These are phyloP conservation scores for Bombus haemorrhoidalis DNA, from an alignment of 1,140 invertebrate genomes.

Conservation along the genomic window DNA sequence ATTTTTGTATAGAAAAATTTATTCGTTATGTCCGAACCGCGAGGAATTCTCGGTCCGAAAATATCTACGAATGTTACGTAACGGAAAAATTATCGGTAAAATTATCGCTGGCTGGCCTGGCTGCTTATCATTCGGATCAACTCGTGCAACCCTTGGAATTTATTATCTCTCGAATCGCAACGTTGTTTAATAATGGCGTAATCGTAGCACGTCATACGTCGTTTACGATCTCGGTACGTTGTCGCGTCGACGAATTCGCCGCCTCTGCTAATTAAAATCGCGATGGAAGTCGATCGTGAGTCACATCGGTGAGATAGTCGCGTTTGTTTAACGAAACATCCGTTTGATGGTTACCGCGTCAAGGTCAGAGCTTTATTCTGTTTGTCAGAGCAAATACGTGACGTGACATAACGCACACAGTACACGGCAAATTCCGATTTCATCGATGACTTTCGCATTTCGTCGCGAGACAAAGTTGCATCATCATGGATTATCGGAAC, in stretches of 20 bases:
- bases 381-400: background rate
- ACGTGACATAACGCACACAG: background rate
- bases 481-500: background rate
- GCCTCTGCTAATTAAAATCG: background rate
- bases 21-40: too few species aligned
- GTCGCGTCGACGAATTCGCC: background rate
- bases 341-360: background rate
- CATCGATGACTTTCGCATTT: background rate
- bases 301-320: conserved; percentile 17
- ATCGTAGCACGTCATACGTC: background rate
- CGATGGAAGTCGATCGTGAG: background rate
- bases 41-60: background rate
- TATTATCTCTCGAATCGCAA: background rate
- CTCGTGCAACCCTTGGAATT: background rate
- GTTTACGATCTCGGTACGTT: background rate
- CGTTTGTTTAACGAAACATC: conserved; percentile 15
- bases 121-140: background rate
- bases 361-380: background rate
- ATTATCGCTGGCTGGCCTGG: background rate
- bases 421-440: background rate
- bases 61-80: conserved; percentile 22
- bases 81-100: background rate
- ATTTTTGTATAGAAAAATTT: too few species aligned
- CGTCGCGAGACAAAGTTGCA: too few species aligned
- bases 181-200: background rate